Base-by-base conservation (phyloP, 2,113 vertebrate species). In the Phyllostomus discolor region DNA sequence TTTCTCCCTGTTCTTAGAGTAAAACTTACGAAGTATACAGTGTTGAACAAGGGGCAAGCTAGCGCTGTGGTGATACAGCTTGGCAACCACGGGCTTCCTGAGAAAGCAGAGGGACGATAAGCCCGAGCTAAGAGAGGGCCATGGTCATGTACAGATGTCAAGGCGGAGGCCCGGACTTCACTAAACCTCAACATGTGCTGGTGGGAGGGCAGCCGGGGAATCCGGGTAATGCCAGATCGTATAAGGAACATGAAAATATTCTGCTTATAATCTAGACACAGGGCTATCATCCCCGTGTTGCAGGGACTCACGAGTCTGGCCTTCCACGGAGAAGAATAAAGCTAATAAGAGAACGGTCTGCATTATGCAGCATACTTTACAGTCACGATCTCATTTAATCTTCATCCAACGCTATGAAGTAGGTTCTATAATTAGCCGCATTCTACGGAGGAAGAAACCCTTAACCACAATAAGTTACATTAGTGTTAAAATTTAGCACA, bases 1-100 rank as follows among this genome's bases (percentile, higher is more conserved):
- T 86, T 75, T 82, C 78, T 33, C 79, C 15, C n/a, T 38, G 17
- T 20, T 89, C 19, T 88, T 86, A 59, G 66, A 66, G 31, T 24
- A 69, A 70, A 59, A 52, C 6, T 12, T 38, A 35, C 15, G 43
- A 69, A 79, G 72, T 41, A 17, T 0, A 20, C 8, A 20, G 12
- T 66, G 12, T 46, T 79, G 75, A 43, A 20, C 22, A 17, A 91
- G 48, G 62, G 50, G 31, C 54, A 82, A 75, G 52, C 48, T 2
- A 57, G 66, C 11, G 0, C 4, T 11, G 5, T 14, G 9, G 19
- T 26, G 46, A 31, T 7, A 46, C 35, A 73, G 31, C n/a, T 46
- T 10, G 59, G 57, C 41, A 6, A 24, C 48, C 41, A 26, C 1
- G 6, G 33, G 2, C n/a, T 86, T 38, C 38, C 8, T 7, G 35